Evolutionary conservation across 2,888 invertebrate species (phyloP), one percentile per base, ranked within the genome.

Genomic region (Dendrolimus houi): DNA sequence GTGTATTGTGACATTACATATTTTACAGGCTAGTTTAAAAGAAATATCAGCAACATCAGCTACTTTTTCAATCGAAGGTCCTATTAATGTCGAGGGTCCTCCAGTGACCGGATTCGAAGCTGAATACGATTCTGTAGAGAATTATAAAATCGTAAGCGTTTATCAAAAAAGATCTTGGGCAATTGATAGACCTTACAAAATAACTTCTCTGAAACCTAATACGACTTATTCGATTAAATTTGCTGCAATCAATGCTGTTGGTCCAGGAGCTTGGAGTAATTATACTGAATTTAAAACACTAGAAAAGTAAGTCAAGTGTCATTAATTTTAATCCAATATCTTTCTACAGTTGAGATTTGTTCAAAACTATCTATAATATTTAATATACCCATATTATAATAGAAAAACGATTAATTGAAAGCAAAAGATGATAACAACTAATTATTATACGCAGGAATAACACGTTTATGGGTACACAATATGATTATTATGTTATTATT

Each of bases 151-250:
- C 6, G 87, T 85, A 9, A 66, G 81, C 59, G 85, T 87, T 29
- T 87, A 89, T 52, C 65, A 64, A 0, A 86, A 83, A 58, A 75
- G 87, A 58, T 87, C 86, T 17, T 90, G 89, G 87, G 74, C 85
- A 52, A 58, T 73, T 7, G 75, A 79, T 8, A 72, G 79, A 57
- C 77, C 79, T 0, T 83, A 69, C 56, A 84, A 69, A 55, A 64
- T 90, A 54, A 81, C 84, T 7, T 79, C 74, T 59, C 62, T 90
- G 55, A 81, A 72, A 57, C 78, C 87, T 0, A 79, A 78, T 13
- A 83, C 82, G 1, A 76, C 71, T 8, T 88, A 89, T 60, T 63
- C 59, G 10, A 71, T 86, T 2, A 81, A 65, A 57, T 87, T 90
- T 58, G 84, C 86, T 9, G 86, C 87, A 0, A 67, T 82, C 9